Conservation (phyloP, 2,888 invertebrate species). For the Rotaria sp. region DNA sequence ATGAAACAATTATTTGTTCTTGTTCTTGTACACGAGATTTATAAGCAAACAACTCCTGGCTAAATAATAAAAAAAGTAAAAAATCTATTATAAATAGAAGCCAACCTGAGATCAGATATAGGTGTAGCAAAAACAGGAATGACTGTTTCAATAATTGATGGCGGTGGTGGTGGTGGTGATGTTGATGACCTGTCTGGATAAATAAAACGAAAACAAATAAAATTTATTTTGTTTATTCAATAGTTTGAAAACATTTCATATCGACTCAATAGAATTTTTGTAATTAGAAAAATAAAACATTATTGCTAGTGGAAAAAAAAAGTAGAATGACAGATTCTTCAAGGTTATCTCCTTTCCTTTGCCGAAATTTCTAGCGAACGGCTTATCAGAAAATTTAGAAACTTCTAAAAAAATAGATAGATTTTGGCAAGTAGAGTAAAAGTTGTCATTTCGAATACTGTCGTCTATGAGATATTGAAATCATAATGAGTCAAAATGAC, state of each 20-base stretch:
- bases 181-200: neutral
- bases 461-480: too few species aligned
- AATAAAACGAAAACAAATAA: neutral
- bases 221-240: neutral
- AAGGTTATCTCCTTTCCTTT: too few species aligned
- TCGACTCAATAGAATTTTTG: too few species aligned
- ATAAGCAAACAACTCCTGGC: slow-evolving; percentile 50
- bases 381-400: too few species aligned
- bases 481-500: too few species aligned
- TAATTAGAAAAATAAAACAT: too few species aligned
- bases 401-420: too few species aligned
- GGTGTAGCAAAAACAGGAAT: neutral
- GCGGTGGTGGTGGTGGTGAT: neutral
- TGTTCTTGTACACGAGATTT: slow-evolving; percentile 50
- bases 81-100: slow-evolving; percentile 23
- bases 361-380: too few species aligned
- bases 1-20: slow-evolving; percentile 50
- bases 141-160: neutral
- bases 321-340: too few species aligned
- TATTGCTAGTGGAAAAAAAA: too few species aligned
- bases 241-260: neutral
- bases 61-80: slow-evolving; percentile 41
- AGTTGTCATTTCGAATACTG: too few species aligned
- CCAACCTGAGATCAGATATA: neutral
- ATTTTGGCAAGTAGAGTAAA: too few species aligned